Evolutionary conservation across 2,888 invertebrate species (phyloP).

Genomic region (Ophioninae sp.): DNA sequence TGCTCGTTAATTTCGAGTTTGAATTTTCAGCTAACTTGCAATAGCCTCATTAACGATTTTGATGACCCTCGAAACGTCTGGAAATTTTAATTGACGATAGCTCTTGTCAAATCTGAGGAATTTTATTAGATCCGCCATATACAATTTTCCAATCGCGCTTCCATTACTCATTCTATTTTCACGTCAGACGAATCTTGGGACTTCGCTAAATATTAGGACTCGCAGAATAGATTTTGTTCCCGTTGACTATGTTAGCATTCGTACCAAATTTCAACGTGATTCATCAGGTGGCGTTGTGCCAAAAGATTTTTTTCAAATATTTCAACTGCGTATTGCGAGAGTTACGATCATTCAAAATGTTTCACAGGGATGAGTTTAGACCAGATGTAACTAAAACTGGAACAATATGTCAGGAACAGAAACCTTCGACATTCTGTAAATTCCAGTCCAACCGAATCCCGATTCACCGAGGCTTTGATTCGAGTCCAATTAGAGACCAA

Average conservation of each 20-base stretch:
- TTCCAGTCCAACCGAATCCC: background rate
- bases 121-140: no score
- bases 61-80: no score
- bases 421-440: background rate
- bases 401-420: slow-evolving; percentile 2
- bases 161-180: background rate
- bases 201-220: background rate
- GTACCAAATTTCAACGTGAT: slow-evolving; percentile 24
- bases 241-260: slow-evolving; percentile 10
- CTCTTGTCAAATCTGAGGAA: no score
- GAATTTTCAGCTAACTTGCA: no score
- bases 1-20: no score
- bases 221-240: slow-evolving; percentile 6
- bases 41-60: no score
- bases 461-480: no score
- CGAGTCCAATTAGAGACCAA: no score
- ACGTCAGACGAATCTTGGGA: background rate
- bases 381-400: slow-evolving; percentile 15
- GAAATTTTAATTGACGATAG: no score
- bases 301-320: slow-evolving; percentile 29
- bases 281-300: slow-evolving; percentile 28
- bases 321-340: background rate
- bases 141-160: no score
- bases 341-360: slow-evolving; percentile 24
- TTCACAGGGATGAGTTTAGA: slow-evolving; percentile 4